Evolutionary conservation across 1,140 invertebrate species (phyloP).

Genomic region (Aphelenchoides avenae): DNA sequence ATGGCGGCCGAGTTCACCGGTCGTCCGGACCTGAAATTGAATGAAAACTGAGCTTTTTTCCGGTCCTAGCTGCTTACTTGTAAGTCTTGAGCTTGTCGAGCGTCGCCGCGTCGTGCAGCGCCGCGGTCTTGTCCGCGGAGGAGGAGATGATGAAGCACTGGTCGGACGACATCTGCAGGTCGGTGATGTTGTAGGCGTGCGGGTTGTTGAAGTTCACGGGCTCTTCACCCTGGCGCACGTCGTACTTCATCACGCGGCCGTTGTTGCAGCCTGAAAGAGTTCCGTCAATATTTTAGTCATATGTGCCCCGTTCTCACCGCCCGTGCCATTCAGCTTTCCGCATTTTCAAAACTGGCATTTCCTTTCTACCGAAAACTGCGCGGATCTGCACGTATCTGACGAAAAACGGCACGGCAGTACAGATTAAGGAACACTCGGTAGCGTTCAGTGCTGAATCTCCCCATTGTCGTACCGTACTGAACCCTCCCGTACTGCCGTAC

Average conservation of each 20-base stretch:
- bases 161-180: slow-evolving; percentile 54
- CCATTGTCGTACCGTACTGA: too few species aligned
- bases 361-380: too few species aligned
- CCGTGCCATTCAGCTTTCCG: too few species aligned
- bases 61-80: too few species aligned
- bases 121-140: slow-evolving; percentile 55
- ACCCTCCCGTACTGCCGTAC: too few species aligned
- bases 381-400: too few species aligned
- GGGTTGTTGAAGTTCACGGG: slow-evolving; percentile 41
- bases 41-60: too few species aligned
- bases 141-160: slow-evolving; percentile 52
- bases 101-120: slow-evolving; percentile 47
- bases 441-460: too few species aligned
- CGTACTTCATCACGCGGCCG: slow-evolving; percentile 46
- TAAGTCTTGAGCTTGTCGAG: slow-evolving; percentile 53
- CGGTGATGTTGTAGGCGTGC: slow-evolving; percentile 46
- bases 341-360: too few species aligned
- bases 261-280: slow-evolving; percentile 36
- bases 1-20: slow-evolving; percentile 59
- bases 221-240: slow-evolving; percentile 43
- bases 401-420: too few species aligned
- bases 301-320: not conserved
- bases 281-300: slow-evolving; percentile 15
- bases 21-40: slow-evolving; percentile 46
- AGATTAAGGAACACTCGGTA: too few species aligned